These are phyloP conservation scores for Sarcophaga subvicina DNA, from an alignment of 2,888 invertebrate genomes.

Conservation along the genomic window DNA sequence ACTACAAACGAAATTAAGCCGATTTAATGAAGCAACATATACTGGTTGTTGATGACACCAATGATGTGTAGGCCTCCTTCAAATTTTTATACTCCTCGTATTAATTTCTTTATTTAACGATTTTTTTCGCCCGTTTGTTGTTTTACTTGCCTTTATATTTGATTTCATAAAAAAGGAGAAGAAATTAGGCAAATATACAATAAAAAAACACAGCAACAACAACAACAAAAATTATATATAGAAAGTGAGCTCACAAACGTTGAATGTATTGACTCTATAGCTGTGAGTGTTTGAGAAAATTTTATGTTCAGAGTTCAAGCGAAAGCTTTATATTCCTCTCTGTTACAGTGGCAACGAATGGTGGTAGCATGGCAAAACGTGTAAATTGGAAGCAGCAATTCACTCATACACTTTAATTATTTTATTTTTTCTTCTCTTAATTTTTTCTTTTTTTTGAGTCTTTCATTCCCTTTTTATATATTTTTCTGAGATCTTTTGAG, in stretches of 20 bases:
- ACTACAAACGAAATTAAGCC: conserved; percentile 58
- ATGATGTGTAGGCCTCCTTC: conserved; percentile 38
- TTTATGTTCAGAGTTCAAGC: conserved; percentile 21
- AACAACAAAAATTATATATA: conserved; percentile 35
- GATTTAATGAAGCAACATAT: conserved; percentile 58
- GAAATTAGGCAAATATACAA: conserved; percentile 61
- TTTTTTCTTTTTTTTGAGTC: background rate
- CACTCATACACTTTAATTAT: conserved; percentile 59
- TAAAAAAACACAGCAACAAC: conserved; percentile 17
- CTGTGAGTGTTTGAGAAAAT: background rate
- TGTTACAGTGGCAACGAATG: background rate
- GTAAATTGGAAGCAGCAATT: conserved; percentile 63
- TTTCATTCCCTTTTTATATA: background rate
- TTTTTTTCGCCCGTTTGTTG: conserved; percentile 16
- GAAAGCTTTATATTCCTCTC: background rate
- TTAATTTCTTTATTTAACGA: conserved; percentile 3
- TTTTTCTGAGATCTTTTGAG: conserved; percentile 55
- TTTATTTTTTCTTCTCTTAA: conserved; percentile 21
- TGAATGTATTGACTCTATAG: background rate
- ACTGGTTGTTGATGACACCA: conserved; percentile 41
- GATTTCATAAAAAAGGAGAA: conserved; percentile 56
- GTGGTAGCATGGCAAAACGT: conserved; percentile 30
- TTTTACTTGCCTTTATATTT: conserved; percentile 35
- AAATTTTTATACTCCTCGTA: conserved; percentile 14
- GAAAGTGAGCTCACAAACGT: conserved; percentile 30